These are phyloP conservation scores for Manis javanica DNA, from an alignment of 2,797 vertebrate species.

Conservation along the genomic window DNA sequence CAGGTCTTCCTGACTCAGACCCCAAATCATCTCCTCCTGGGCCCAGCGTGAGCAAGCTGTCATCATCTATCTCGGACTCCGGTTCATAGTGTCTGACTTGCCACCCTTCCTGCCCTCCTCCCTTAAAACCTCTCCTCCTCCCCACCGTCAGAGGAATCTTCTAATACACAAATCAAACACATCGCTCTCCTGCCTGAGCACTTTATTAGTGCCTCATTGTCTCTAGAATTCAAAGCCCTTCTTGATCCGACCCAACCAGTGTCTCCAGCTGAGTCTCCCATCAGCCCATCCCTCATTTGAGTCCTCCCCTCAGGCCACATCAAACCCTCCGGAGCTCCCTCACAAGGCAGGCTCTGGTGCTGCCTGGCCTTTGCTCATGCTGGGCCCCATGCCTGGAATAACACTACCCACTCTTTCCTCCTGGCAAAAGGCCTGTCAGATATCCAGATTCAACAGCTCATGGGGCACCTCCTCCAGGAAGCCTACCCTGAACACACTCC, in stretches of 20 bases:
- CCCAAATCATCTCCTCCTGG: background rate
- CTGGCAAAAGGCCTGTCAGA: background rate
- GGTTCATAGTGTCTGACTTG: background rate
- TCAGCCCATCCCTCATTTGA: background rate
- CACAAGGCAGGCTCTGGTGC: background rate
- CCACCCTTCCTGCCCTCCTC: background rate
- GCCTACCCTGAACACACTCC: background rate
- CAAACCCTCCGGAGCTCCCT: background rate
- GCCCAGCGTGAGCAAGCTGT: background rate
- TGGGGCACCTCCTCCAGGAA: background rate
- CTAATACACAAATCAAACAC: background rate
- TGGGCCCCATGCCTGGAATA: background rate
- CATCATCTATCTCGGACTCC: background rate
- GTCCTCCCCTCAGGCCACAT: background rate
- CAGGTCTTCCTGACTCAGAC: background rate
- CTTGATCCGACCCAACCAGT: background rate
- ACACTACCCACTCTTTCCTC: background rate
- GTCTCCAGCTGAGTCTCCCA: background rate
- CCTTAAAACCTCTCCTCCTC: background rate
- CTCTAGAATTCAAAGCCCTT: background rate
- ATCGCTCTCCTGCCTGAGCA: background rate
- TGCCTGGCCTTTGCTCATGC: background rate
- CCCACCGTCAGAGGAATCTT: background rate
- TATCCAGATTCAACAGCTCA: background rate
- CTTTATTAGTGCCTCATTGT: background rate